Evolutionary conservation across 2,888 invertebrate genomes (phyloP), one percentile per base, ranked within the genome.

Genomic region (Cyclophora albipunctata): DNA sequence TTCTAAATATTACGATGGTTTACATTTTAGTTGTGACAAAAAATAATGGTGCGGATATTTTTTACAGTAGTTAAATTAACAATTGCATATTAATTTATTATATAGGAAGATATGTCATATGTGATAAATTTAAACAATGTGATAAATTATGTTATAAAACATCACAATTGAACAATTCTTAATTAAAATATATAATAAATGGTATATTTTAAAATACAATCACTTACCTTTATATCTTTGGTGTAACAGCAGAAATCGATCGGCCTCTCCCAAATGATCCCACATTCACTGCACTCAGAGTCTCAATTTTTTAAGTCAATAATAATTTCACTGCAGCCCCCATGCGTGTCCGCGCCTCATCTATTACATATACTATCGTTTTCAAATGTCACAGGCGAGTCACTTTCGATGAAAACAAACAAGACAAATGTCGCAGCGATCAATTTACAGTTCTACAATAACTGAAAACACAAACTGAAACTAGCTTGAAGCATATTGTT

Each of bases 201-300:
- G 20, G 20, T 20, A 20, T 20, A 20, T 20, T 20, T 20, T 20
- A 37, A 37, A 37, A 37, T 37, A 5, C 5, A 37, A 37, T 37
- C 59, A 75, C 64, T 69, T 65, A 87, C 87, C 87, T 87, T 84
- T 64, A 64, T 70, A 71, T 83, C 84, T 85, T 86, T 87, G 82
- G 85, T 80, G 80, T 76, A 42, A 67, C 64, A 63, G 65, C 61
- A 58, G 51, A 64, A 56, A 63, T 58, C 62, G 59, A 58, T 54
- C 53, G 60, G 59, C 54, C 55, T 59, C 59, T 62, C 68, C 72
- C 67, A 63, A 67, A 65, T 73, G 79, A 82, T 81, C 77, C 82
- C 84, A 85, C 83, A 78, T 64, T 59, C 85, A 86, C 86, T 79
- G 75, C 84, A 84, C 84, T 84, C 83, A 73, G 46, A 56, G 54